phyloP scores from a whole-genome alignment of 2,888 invertebrate genomes.

The Cephus pulcher region DNA sequence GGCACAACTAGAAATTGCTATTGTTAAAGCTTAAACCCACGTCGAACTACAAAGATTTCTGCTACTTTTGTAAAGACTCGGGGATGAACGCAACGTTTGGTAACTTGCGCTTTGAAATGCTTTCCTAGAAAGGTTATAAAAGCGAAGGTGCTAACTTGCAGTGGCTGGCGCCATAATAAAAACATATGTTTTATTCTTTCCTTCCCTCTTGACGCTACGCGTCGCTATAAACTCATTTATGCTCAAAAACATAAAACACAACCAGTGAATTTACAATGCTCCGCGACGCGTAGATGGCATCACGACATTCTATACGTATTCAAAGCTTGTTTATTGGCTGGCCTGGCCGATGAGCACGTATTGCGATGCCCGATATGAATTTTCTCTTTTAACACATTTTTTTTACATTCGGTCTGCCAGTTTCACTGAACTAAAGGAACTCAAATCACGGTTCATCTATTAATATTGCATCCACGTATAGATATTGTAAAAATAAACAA shows the following conservation, averaged over 20 bases:
- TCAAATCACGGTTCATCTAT: not conserved
- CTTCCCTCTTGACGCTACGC: constrained; percentile 20
- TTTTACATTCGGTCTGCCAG: not conserved
- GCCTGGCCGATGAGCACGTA: not conserved
- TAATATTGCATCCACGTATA: not conserved
- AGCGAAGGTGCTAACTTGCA: constrained; percentile 40
- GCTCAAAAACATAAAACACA: constrained; percentile 34
- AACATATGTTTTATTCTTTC: constrained; percentile 42
- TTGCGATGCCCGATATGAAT: not conserved
- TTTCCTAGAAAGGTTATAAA: not conserved
- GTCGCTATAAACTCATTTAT: constrained; percentile 44
- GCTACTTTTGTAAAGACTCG: not conserved
- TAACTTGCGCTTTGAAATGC: not conserved
- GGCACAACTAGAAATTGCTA: not conserved
- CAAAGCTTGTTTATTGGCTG: not conserved
- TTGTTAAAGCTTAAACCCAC: not conserved
- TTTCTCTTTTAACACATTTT: not conserved
- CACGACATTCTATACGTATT: constrained; percentile 8
- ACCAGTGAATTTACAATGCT: constrained; percentile 33
- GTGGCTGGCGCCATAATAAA: constrained; percentile 46
- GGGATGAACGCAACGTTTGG: not conserved
- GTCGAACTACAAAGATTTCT: too few species aligned
- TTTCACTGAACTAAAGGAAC: not conserved
- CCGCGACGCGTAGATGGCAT: constrained; percentile 23
- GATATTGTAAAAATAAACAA: not conserved